Evolutionary conservation across 1,140 invertebrate species (phyloP).

Genomic region (Pseudobourletiella spinata): DNA sequence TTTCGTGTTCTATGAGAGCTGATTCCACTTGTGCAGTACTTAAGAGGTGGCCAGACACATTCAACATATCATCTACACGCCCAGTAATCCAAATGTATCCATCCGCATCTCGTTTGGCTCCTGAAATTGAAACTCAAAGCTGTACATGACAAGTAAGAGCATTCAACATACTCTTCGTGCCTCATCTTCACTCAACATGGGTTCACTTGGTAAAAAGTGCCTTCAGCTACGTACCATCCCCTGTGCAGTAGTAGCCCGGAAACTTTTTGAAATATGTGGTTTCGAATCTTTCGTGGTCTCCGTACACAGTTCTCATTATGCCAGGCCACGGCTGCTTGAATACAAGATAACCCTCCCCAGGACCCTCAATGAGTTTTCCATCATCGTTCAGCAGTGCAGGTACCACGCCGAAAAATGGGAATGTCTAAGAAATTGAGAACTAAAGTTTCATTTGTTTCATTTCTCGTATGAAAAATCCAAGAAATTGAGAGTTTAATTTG

Average conservation of each 20-base stretch:
- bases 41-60: conserved; percentile 94
- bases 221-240: conserved; percentile 71
- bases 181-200: no score
- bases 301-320: conserved; percentile 88
- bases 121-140: conserved; percentile 49
- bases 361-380: conserved; percentile 74
- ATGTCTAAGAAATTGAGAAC: conserved; percentile 55
- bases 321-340: conserved; percentile 93
- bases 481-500: conserved; percentile 4
- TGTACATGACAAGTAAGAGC: neutral
- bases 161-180: no score
- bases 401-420: conserved; percentile 93
- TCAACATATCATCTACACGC: conserved; percentile 94
- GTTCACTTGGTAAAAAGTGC: no score
- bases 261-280: conserved; percentile 93
- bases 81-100: conserved; percentile 97
- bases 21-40: conserved; percentile 72
- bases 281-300: conserved; percentile 86
- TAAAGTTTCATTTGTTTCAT: conserved; percentile 6
- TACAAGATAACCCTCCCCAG: conserved; percentile 87
- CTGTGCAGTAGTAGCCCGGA: conserved; percentile 89
- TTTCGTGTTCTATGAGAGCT: conserved; percentile 35
- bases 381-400: conserved; percentile 79
- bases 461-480: conserved; percentile 3
- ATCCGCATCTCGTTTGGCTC: conserved; percentile 79